Conservation (phyloP, 1,140 invertebrate genomes). For the honey bee (Apis mellifera) region DNA sequence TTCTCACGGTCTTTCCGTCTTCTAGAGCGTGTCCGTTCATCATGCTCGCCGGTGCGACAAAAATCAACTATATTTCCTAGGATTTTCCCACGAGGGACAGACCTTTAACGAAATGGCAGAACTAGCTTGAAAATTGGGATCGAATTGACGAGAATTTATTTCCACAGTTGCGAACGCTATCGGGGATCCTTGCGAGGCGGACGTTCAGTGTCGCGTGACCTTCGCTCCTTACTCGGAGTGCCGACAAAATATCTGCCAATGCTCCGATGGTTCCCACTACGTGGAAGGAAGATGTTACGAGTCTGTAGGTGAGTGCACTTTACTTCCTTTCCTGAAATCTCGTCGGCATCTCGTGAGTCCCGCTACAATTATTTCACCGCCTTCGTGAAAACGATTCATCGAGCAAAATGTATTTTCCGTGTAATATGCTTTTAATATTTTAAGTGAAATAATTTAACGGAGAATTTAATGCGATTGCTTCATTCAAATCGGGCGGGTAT, state of each 20-base stretch:
- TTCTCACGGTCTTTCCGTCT: conserved; percentile 62
- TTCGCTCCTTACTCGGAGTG: conserved; percentile 74
- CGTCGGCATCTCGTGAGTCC: too few relatives aligned
- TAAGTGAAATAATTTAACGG: too few relatives aligned
- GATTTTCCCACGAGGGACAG: neutral
- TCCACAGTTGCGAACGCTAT: conserved; percentile 71
- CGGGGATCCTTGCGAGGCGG: conserved; percentile 69
- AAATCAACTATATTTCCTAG: conserved; percentile 42
- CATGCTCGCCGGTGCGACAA: conserved; percentile 59
- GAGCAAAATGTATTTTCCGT: neutral
- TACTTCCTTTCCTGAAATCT: conserved; percentile 29
- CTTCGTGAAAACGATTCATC: neutral
- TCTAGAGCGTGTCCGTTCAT: conserved; percentile 66
- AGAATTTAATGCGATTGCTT: too few relatives aligned
- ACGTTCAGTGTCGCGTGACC: conserved; percentile 72
- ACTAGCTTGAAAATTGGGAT: neutral
- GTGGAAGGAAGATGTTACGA: conserved; percentile 70
- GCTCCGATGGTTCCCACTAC: conserved; percentile 70
- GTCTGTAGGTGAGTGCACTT: conserved; percentile 68
- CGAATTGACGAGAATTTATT: neutral
- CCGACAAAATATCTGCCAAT: conserved; percentile 69
- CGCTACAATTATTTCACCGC: neutral
- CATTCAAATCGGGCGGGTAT: too few relatives aligned
- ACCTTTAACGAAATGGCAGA: neutral
- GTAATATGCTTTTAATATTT: neutral